These are phyloP conservation scores for Himalopsyche tibetana DNA, from an alignment of 2,888 invertebrate genomes.

Conservation along the genomic window DNA sequence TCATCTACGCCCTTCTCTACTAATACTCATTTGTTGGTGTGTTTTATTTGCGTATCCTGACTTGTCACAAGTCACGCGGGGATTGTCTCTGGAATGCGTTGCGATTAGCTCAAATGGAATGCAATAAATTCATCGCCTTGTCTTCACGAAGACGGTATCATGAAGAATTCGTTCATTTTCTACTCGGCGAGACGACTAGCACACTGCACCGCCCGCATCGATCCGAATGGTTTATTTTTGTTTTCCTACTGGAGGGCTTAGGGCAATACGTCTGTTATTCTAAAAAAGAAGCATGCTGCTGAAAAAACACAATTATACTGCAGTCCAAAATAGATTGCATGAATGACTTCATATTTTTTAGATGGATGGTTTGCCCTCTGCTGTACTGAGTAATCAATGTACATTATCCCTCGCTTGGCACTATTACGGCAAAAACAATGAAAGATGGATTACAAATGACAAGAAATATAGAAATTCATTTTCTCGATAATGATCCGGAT, in stretches of 20 bases:
- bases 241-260: neutral
- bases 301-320: neutral
- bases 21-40: too few relatives aligned
- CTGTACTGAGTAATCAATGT: too few relatives aligned
- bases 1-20: too few relatives aligned
- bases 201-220: neutral
- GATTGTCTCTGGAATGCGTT: neutral
- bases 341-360: slow-evolving; percentile 8
- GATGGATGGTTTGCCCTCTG: neutral
- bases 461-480: too few relatives aligned
- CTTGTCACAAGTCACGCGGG: neutral
- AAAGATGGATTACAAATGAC: too few relatives aligned
- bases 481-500: too few relatives aligned
- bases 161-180: too few relatives aligned
- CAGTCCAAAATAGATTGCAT: neutral
- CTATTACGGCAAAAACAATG: too few relatives aligned
- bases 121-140: neutral
- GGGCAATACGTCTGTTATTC: neutral
- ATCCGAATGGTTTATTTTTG: slow-evolving; percentile 16
- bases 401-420: too few relatives aligned
- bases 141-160: neutral
- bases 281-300: slow-evolving; percentile 1
- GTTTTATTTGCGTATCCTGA: too few relatives aligned
- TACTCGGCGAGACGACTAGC: neutral
- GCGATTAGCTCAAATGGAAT: slow-evolving; percentile 7